Conservation (phyloP, 2,888 invertebrate species). For the Eristalis pertinax region DNA sequence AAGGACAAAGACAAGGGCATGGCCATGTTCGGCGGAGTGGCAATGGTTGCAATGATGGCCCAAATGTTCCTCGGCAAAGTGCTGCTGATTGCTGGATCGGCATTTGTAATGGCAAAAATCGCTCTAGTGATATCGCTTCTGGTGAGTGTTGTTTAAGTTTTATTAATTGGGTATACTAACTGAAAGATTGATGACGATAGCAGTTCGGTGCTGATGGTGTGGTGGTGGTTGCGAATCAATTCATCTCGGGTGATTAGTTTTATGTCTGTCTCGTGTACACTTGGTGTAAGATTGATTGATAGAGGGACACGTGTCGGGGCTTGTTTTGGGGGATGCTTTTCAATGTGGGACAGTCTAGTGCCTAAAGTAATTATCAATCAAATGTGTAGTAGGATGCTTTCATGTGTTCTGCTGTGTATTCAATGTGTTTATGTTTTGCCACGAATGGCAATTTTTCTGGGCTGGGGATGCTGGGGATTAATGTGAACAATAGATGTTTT, state of each 20-base stretch:
- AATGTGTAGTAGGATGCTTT: background rate
- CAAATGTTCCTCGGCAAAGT: constrained; percentile 87
- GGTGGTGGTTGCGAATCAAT: background rate
- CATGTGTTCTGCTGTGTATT: background rate
- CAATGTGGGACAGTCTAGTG: background rate
- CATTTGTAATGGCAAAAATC: constrained; percentile 86
- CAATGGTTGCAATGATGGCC: constrained; percentile 85
- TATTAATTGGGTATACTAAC: background rate
- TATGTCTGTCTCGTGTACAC: background rate
- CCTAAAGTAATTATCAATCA: background rate
- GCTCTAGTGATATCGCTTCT: constrained; percentile 85
- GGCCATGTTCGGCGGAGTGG: constrained; percentile 85
- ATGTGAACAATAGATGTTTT: too few relatives aligned
- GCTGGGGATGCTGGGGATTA: too few relatives aligned
- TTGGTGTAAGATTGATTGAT: background rate
- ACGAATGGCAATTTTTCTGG: too few relatives aligned
- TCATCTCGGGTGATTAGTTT: background rate
- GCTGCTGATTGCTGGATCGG: constrained; percentile 86
- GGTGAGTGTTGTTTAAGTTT: constrained; percentile 76
- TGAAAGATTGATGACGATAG: background rate
- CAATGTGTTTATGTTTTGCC: too few relatives aligned
- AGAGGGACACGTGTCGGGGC: background rate
- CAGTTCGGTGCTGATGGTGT: background rate
- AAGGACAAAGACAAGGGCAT: constrained; percentile 81
- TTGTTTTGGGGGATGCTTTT: background rate